phyloP scores from a whole-genome alignment of 2,113 vertebrate species.

The Serilophus lunatus region DNA sequence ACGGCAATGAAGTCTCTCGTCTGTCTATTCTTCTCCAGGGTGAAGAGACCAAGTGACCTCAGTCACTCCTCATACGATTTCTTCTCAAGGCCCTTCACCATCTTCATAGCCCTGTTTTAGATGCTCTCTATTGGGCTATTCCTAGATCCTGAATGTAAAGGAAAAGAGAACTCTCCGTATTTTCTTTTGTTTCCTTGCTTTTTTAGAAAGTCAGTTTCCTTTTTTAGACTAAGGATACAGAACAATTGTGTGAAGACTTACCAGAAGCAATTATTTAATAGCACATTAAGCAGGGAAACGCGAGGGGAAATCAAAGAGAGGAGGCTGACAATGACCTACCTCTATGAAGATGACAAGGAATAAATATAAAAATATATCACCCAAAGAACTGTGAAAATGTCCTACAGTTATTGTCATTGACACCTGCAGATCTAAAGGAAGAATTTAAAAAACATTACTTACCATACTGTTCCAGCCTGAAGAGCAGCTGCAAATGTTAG shows the following conservation, averaged over 20 bases:
- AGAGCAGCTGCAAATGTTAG: conserved; percentile 81
- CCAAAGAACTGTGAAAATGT: neutral
- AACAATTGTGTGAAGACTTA: neutral
- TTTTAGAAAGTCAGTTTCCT: neutral
- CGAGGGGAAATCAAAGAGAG: neutral
- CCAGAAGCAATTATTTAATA: neutral
- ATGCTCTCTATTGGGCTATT: neutral
- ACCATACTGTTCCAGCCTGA: conserved; percentile 89
- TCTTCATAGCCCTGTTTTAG: neutral
- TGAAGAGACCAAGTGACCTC: neutral
- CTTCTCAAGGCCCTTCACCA: neutral
- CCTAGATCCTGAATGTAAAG: neutral
- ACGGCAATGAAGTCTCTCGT: neutral
- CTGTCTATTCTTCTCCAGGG: neutral
- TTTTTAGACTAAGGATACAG: neutral
- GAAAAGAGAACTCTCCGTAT: neutral
- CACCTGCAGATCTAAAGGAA: neutral
- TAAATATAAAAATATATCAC: neutral
- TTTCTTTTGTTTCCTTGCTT: neutral
- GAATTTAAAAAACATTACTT: neutral
- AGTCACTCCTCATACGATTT: neutral
- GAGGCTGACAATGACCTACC: neutral
- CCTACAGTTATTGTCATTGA: neutral
- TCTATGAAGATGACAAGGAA: neutral
- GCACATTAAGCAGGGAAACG: rapidly evolving